Evolutionary conservation across 2,888 invertebrate genomes (phyloP), one percentile per base, ranked within the genome.

Genomic region (Brassicogethes aeneus): DNA sequence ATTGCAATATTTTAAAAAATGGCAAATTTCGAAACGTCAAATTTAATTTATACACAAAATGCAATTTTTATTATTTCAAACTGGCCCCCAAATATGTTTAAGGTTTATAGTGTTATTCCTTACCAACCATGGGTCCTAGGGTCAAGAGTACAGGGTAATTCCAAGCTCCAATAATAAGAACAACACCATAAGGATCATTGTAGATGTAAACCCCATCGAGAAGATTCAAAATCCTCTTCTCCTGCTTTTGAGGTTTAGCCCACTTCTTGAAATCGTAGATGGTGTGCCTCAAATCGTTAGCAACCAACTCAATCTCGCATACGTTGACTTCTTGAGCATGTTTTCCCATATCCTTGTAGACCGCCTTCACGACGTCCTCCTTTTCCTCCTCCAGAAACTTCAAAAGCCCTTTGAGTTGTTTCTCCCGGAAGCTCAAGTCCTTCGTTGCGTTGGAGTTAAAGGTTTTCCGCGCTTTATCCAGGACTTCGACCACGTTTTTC

Each of bases 151-250:
- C 64, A 0, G 97, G 97, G 71, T 96, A 97, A 72, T 99, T 99
- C 97, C 97, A 99, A 1, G 96, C 88, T 0, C 94, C 91, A 47
- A 91, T 82, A 1, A 90, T 73, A 2, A 99, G 74, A 2, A 85
- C 87, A 15, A 96, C 90, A 16, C 99, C 99, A 62, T 80, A 90
- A 0, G 99, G 97, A 60, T 99, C 95, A 49, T 84, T 83, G 60
- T 78, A 78, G 52, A 88, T 79, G 41, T 80, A 72, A 3, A 88
- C 79, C 16, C 75, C 75, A 55, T 89, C 89, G 44, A 89, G 60
- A 8, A 85, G 60, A 62, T 88, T 86, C 0, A 82, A 76, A 17
- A 87, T 83, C 87, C 13, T 74, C 60, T 82, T 86, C 15, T 75
- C 52, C 2, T 85, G 85, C 68, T 73, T 74, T 53, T 83, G 80